Evolutionary conservation across 2,113 vertebrate species (phyloP).

Genomic region (Gymnobelideus leadbeateri): DNA sequence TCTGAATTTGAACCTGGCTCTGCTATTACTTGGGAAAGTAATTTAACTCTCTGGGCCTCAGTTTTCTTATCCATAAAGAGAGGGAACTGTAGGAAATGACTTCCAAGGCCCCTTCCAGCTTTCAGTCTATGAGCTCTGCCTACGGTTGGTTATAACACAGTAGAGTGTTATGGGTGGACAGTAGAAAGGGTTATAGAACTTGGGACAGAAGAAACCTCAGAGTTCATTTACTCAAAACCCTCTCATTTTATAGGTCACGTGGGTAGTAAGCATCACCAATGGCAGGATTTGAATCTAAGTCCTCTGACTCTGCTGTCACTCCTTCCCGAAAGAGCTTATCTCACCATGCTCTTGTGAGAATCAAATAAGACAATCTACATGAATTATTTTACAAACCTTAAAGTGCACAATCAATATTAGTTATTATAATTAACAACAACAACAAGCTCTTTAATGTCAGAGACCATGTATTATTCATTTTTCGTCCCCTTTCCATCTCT

Average conservation of each 20-base stretch:
- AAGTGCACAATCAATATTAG: conserved; percentile 37
- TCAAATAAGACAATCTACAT: conserved; percentile 44
- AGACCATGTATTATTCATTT: conserved; percentile 46
- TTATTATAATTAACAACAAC: conserved; percentile 33
- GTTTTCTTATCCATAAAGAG: not conserved
- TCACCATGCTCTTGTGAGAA: conserved; percentile 8
- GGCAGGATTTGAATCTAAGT: not conserved
- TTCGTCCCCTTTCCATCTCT: not conserved
- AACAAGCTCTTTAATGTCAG: conserved; percentile 6
- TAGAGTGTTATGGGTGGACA: not conserved
- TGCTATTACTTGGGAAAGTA: not conserved
- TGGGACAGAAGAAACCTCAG: not conserved
- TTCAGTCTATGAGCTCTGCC: not conserved
- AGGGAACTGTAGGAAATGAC: not conserved
- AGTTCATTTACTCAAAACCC: not conserved
- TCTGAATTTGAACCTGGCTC: not conserved
- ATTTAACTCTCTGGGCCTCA: not conserved
- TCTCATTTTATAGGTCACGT: not conserved
- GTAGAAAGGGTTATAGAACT: not conserved
- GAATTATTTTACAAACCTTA: conserved; percentile 40
- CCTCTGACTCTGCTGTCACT: not conserved
- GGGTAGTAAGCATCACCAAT: not conserved
- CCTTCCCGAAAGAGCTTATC: not conserved
- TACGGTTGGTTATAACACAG: too few species aligned
- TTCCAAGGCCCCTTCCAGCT: not conserved